Evolutionary conservation across 2,888 invertebrate species (phyloP), one percentile per base, ranked within the genome.

Genomic region (Clanis bilineata): DNA sequence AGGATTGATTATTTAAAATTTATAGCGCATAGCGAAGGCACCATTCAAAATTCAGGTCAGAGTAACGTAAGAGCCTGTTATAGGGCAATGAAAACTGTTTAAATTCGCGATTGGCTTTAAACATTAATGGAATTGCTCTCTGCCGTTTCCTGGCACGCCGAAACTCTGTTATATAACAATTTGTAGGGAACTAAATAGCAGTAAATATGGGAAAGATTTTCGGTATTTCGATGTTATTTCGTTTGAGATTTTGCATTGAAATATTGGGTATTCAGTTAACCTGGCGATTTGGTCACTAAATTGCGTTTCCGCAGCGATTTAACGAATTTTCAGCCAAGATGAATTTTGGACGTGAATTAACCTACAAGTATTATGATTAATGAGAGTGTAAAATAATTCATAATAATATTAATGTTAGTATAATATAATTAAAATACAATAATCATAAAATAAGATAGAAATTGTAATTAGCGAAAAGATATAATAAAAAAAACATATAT

Each of bases 71-170:
- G 39, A 45, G 43, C 23, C 45, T 64, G 59, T 62, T 63, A 58
- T 43, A n/a, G 5, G 36, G 36, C 54, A 61, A 68, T 64, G 60
- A 70, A 69, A 62, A 60, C 28, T 56, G 58, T 68, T 65, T 57
- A 66, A 58, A 58, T 69, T 63, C n/a, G 59, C 32, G 18, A 59
- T 66, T 62, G 58, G 44, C 62, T 62, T 68, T 63, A 67, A 36
- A 39, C 59, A 69, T 64, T 65, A 62, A 68, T 65, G 59, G 54
- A 65, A 72, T 64, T 59, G 51, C 59, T 58, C 58, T 58, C 56
- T 54, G 60, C 59, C 62, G 59, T 43, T 59, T 54, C 51, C 62
- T n/a, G 56, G 21, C 25, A 54, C 51, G 32, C 32, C 2, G 4
- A 32, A 51, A 51, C 32, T 5, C 4, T 4, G 32, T 51, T 51